Base-by-base conservation (phyloP, 2,888 invertebrate genomes). In the Zygaena filipendulae region DNA sequence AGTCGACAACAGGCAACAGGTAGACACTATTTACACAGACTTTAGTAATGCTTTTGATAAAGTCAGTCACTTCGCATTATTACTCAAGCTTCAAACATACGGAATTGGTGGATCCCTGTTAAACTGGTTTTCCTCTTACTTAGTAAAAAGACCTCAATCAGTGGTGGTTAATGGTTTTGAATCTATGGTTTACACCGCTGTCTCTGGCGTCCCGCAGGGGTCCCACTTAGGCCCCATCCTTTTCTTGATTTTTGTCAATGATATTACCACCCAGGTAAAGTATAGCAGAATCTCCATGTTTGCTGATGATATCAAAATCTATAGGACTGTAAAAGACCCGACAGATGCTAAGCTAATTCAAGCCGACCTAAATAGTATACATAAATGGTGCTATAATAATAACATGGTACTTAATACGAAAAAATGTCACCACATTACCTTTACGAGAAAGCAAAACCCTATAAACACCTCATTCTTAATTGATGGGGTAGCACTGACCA, bases 281-380 rank as follows among this genome's bases (percentile, higher is more conserved):
- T 8, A 35, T 8, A 31, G 35, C 20, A 20, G 28, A 5, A 29
- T 9, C 18, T 35, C 13, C 1, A 22, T 40, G 3, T 40, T 38
- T 23, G 40, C 43, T 1, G 40, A 43, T 19, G 40, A 42, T 21
- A 14, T 42, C 10, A 39, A 39, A 23, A 13, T 36, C 12, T 4
- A 22, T 8, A 22, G 7, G 12, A 8, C 7, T 7, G 9, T 22
- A 4, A 22, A 22, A 11, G 7, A n/a, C 11, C 7, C 12, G 12
- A 11, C 11, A 8, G 22, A 22, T 22, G 8, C 12, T 11, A 11
- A 22, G 11, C 11, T 22, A n/a, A 22, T 22, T 22, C 22, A 22
- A 12, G 8, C 11, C 8, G 22, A 22, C 12, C 22, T 22, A n/a
- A 11, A 22, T 6, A 22, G 11, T 3, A n/a, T 22, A 3, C 11